Percentiles rank a stretch among this genome's conserved stretches.
Evolutionary conservation across 2,888 invertebrate genomes (phyloP).

Genomic region (Parthenolecanium corni): DNA sequence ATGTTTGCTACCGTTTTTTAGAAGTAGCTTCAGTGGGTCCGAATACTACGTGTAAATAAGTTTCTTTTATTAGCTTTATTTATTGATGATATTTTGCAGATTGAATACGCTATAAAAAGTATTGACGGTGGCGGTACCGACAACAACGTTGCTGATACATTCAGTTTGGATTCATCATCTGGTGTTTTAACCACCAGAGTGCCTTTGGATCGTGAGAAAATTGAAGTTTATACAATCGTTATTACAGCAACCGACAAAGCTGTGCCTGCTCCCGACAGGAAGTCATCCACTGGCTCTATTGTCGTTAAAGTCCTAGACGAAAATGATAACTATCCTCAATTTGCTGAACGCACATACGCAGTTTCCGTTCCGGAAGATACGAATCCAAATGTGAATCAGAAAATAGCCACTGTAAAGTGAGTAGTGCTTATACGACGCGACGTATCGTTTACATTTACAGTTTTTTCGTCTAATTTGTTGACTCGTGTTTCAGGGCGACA

Average conservation of each 20-base stretch:
- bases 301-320: constrained; percentile 74
- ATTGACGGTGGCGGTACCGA: constrained; percentile 52
- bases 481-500: constrained; percentile 50
- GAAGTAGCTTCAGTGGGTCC: too few relatives aligned
- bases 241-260: constrained; percentile 80
- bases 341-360: constrained; percentile 77
- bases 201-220: constrained; percentile 74
- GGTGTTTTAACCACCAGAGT: constrained; percentile 76
- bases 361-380: constrained; percentile 80
- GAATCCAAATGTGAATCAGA: constrained; percentile 69
- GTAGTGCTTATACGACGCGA: constrained; percentile 35
- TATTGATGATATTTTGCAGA: constrained; percentile 37
- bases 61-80: too few relatives aligned
- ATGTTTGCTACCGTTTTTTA: too few relatives aligned
- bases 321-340: constrained; percentile 89
- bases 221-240: constrained; percentile 69
- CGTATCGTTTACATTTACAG: constrained; percentile 4
- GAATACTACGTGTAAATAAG: too few relatives aligned
- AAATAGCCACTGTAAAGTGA: constrained; percentile 61
- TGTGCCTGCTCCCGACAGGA: constrained; percentile 54
- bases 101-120: constrained; percentile 65
- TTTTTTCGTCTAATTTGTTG: not conserved
- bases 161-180: constrained; percentile 71
- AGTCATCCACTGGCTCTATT: constrained; percentile 70
- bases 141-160: constrained; percentile 49